Evolutionary conservation across 2,113 vertebrate genomes (phyloP), one percentile per base, ranked within the genome.

Genomic region (Tonatia bakeri): DNA sequence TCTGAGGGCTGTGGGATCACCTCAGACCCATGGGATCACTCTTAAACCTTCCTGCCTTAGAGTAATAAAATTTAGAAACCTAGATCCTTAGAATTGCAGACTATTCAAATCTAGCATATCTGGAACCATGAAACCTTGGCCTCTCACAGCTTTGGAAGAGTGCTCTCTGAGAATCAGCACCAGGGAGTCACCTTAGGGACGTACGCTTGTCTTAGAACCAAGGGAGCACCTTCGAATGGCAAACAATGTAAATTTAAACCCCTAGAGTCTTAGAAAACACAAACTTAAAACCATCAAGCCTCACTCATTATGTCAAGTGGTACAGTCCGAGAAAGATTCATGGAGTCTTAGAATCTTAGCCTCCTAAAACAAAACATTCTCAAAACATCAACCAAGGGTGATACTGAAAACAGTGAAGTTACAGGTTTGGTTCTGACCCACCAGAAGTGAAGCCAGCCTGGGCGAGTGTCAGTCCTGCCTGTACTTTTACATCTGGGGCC

Each of bases 171-270:
- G 72, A 43, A 65, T 7, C 54, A 33, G 28, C 4, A 9, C 80
- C n/a, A 5, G 12, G 54, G 76, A 31, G 1, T 40, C 20, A 2
- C n/a, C 79, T 45, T 38, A 17, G 22, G 47, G 28, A 36, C 40
- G 0, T 3, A 28, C 8, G 40, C 70, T 83, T 45, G n/a, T 52
- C 20, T n/a, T 28, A 10, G 59, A 59, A 28, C 15, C 7, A 0
- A 2, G 2, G 50, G 64, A 72, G 45, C 47, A 26, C 59, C 81
- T 87, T 22, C 15, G 38, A 82, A n/a, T 61, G 10, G 11, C 75
- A 45, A 47, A 40, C 3, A 31, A 40, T 56, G 16, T 43, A 40
- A 36, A 64, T 40, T 12, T 10, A 87, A 79, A 50, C 20, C 33
- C 47, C 31, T 16, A 70, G 36, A 80, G 45, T 79, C 75, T 91